These are phyloP conservation scores for Drosophila cyrtoloma DNA, from an alignment of 2,888 invertebrate genomes.

Conservation along the genomic window DNA sequence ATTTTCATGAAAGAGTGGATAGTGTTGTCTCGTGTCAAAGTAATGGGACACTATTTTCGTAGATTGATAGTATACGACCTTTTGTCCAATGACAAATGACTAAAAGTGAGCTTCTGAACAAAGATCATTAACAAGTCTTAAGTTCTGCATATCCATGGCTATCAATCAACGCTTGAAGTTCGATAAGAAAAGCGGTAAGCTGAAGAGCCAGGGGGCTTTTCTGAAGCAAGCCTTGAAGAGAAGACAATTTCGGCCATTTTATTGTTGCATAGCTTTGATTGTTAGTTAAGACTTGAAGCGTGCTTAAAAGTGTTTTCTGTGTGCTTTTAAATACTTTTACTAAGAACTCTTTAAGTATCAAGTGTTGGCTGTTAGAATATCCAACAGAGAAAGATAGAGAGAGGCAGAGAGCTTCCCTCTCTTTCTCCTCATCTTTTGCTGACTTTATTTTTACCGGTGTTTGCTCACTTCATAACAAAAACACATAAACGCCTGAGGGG, in stretches of 20 bases:
- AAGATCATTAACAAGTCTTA: neutral
- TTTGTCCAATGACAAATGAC: neutral
- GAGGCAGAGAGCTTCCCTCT: no score
- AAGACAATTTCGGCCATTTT: neutral
- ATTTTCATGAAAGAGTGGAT: neutral
- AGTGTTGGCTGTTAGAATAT: neutral
- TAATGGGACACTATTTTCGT: neutral
- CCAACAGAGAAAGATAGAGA: neutral
- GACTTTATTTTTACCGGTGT: constrained; percentile 4
- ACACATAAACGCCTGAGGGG: constrained; percentile 41
- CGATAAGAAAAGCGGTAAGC: neutral
- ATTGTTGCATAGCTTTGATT: neutral
- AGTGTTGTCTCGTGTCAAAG: neutral
- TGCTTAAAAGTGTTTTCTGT: neutral
- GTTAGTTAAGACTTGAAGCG: neutral
- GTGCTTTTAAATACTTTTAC: neutral
- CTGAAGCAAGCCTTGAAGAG: neutral
- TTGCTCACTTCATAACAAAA: constrained; percentile 41
- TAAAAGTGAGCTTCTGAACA: neutral
- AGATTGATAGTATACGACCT: neutral
- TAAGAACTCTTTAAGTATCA: neutral
- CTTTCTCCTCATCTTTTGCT: no score
- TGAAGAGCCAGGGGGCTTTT: neutral
- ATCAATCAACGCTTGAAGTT: neutral
- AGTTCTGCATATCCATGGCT: neutral